These are phyloP conservation scores for Callionymus lyra DNA, from an alignment of 2,113 vertebrate species.

Conservation along the genomic window DNA sequence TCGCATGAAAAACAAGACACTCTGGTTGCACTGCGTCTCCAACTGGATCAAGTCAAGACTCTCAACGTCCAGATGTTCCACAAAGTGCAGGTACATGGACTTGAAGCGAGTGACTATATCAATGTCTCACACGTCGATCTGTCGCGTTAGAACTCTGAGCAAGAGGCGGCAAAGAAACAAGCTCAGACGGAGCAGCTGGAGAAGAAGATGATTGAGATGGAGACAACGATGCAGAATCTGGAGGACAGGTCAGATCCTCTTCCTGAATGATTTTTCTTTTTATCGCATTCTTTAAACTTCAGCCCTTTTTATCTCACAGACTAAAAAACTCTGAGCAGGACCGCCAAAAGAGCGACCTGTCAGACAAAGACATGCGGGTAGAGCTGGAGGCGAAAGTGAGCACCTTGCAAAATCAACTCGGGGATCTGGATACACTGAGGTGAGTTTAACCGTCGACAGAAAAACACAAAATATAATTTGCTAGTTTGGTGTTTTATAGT, in stretches of 20 bases:
- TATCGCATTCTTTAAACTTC: too few relatives aligned
- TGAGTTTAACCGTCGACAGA: constrained; percentile 21
- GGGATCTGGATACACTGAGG: constrained; percentile 79
- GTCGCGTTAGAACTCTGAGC: constrained; percentile 70
- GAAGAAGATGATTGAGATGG: constrained; percentile 77
- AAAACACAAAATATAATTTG: too few relatives aligned
- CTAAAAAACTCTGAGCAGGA: constrained; percentile 74
- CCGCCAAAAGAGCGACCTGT: constrained; percentile 68
- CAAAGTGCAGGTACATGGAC: constrained; percentile 79
- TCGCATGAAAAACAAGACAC: constrained; percentile 95
- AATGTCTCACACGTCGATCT: background rate
- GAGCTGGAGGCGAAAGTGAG: constrained; percentile 73
- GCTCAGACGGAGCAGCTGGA: constrained; percentile 75
- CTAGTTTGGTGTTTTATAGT: too few relatives aligned
- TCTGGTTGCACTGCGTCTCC: constrained; percentile 80
- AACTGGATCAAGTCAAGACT: constrained; percentile 91
- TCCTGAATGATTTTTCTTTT: background rate
- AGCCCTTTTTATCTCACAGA: too few relatives aligned
- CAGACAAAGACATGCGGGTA: constrained; percentile 70
- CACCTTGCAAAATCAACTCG: constrained; percentile 72
- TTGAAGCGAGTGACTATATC: background rate
- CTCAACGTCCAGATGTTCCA: constrained; percentile 97
- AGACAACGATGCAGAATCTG: constrained; percentile 75
- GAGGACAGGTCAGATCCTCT: constrained; percentile 74
- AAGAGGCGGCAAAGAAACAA: constrained; percentile 76